phyloP scores from a whole-genome alignment of 2,113 vertebrate species.

The Corythornis madagascariensis region DNA sequence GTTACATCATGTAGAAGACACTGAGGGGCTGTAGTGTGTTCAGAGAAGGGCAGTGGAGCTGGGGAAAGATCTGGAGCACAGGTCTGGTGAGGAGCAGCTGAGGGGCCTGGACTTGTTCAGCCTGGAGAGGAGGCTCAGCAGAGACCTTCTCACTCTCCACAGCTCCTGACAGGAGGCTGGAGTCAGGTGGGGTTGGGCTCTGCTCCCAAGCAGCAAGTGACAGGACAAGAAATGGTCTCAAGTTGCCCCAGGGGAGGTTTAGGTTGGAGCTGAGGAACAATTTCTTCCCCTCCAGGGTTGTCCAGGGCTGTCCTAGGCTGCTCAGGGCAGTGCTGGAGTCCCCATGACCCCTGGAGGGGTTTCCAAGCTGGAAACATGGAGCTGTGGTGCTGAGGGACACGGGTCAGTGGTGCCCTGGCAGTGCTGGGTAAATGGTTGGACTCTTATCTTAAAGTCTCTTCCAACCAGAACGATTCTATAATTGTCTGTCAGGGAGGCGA shows the following conservation, averaged over 20 bases:
- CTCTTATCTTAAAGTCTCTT: background rate
- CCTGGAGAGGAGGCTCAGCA: background rate
- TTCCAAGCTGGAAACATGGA: background rate
- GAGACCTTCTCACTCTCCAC: background rate
- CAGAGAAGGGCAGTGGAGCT: background rate
- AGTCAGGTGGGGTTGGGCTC: background rate
- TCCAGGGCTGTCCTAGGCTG: background rate
- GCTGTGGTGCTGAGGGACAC: background rate
- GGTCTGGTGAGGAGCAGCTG: background rate
- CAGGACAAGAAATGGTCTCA: background rate
- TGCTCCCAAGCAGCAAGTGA: background rate
- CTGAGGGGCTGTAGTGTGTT: background rate
- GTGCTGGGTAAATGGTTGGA: background rate
- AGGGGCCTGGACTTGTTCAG: background rate
- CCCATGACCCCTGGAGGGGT: background rate
- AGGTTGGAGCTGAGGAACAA: background rate
- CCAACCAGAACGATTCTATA: background rate
- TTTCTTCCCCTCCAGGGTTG: background rate
- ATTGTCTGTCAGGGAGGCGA: background rate
- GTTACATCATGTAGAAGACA: fast-evolving
- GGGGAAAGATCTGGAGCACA: background rate
- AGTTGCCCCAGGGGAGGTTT: background rate
- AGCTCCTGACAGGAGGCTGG: background rate
- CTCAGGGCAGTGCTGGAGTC: background rate
- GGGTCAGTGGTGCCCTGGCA: background rate